Evolutionary conservation across 2,888 invertebrate genomes (phyloP), one percentile per base, ranked within the genome.

Genomic region (Euclidia mi): DNA sequence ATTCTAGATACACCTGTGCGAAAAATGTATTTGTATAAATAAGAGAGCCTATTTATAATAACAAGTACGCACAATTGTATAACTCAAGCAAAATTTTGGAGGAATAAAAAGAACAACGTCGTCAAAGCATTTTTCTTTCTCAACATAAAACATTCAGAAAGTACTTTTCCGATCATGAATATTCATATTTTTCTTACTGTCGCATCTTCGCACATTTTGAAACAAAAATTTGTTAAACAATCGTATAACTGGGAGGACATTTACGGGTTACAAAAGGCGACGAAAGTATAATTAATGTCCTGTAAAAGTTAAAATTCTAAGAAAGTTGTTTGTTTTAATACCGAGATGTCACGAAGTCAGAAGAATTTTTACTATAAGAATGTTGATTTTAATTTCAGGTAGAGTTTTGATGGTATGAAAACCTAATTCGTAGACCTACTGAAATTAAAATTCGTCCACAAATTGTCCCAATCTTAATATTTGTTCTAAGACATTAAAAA

Each of bases 311-410:
- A 63, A 56, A 70, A 59, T 72, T 69, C 71, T 56, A 55, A 67
- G 62, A 32, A 55, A 67, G 62, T 65, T 74, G 79, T 78, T 75
- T 79, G 74, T 82, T 78, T 81, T 71, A 72, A 77, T 69, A 76
- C 71, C 45, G 53, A 57, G 70, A 82, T 68, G 81, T 82, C 84
- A 84, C 84, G 83, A 82, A 82, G 74, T 65, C 79, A 82, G 81
- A 78, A n/a, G n/a, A n/a, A n/a, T n/a, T n/a, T n/a, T n/a, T n/a
- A n/a, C n/a, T n/a, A n/a, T n/a, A n/a, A n/a, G n/a, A n/a, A n/a
- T n/a, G n/a, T n/a, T n/a, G n/a, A n/a, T n/a, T n/a, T n/a, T n/a
- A n/a, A n/a, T n/a, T n/a, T n/a, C n/a, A n/a, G n/a, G n/a, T n/a
- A n/a, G n/a, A n/a, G n/a, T n/a, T n/a, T n/a, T n/a, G n/a, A n/a